Percentiles rank a stretch among this genome's conserved stretches.
Evolutionary conservation across 2,113 vertebrate genomes (phyloP).

Genomic region (Chaetura pelagica): DNA sequence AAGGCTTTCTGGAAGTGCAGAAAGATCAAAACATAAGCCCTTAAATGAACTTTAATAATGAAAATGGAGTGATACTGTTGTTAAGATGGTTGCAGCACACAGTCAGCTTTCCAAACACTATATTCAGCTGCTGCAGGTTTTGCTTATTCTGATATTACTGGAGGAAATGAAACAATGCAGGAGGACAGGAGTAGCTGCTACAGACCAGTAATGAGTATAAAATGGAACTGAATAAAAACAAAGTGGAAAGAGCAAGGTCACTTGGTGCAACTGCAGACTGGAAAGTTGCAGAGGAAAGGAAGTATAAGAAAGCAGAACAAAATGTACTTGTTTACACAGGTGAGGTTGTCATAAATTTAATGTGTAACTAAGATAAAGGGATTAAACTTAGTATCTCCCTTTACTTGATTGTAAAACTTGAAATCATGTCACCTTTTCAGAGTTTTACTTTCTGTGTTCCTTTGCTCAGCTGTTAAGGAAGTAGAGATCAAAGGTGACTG

Average conservation of each 20-base stretch:
- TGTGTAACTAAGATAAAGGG: conserved; percentile 18
- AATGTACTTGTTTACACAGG: neutral
- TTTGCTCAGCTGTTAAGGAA: neutral
- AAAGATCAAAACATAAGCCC: neutral
- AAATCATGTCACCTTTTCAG: neutral
- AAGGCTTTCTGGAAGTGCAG: neutral
- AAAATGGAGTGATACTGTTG: neutral
- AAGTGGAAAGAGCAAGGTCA: neutral
- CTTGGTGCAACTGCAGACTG: neutral
- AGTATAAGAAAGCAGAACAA: neutral
- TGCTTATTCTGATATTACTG: neutral
- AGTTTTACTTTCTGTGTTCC: neutral
- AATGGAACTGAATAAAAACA: neutral
- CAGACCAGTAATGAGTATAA: neutral
- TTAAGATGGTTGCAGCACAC: neutral
- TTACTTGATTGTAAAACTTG: neutral
- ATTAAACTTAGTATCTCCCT: neutral
- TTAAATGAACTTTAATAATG: neutral
- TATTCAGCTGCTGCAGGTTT: neutral
- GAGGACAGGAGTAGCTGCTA: neutral
- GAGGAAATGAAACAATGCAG: neutral
- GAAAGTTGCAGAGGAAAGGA: neutral
- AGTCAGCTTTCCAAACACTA: neutral
- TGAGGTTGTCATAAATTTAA: neutral
- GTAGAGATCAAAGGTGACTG: neutral